These are phyloP conservation scores for Semnornis frantzii DNA, from an alignment of 2,113 vertebrate genomes.

Conservation along the genomic window DNA sequence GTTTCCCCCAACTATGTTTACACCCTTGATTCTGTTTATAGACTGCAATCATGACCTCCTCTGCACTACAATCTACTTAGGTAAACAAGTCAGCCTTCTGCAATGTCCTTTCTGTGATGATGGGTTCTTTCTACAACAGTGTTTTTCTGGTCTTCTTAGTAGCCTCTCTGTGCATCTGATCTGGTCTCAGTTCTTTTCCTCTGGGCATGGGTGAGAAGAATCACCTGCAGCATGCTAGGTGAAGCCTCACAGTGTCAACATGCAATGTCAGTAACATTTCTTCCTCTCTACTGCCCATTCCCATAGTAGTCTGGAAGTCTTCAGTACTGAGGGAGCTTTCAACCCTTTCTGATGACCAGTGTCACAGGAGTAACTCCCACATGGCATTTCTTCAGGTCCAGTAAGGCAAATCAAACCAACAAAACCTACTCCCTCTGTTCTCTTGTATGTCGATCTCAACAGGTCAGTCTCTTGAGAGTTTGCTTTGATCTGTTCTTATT, in stretches of 20 bases:
- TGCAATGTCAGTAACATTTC: background rate
- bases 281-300: background rate
- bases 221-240: rapidly evolving
- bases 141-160: background rate
- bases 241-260: background rate
- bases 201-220: background rate
- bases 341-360: background rate
- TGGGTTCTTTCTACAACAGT: background rate
- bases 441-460: background rate
- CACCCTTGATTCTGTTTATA: background rate
- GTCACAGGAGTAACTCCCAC: background rate
- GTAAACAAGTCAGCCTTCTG: conserved; percentile 7
- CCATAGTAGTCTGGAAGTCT: background rate
- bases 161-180: background rate
- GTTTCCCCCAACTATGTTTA: conserved; percentile 20
- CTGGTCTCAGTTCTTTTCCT: background rate
- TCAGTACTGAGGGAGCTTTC: background rate
- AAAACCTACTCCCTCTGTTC: background rate
- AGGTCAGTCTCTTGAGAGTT: background rate
- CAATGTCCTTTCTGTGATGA: background rate
- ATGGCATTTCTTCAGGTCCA: background rate
- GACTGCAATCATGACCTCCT: background rate
- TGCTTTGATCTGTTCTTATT: background rate
- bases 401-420: background rate
- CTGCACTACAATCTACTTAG: background rate